A percentile compares a stretch with the other conserved stretches of the same genome.
Conservation (phyloP, 2,113 vertebrate genomes). For the Nannobrachium achirus region DNA sequence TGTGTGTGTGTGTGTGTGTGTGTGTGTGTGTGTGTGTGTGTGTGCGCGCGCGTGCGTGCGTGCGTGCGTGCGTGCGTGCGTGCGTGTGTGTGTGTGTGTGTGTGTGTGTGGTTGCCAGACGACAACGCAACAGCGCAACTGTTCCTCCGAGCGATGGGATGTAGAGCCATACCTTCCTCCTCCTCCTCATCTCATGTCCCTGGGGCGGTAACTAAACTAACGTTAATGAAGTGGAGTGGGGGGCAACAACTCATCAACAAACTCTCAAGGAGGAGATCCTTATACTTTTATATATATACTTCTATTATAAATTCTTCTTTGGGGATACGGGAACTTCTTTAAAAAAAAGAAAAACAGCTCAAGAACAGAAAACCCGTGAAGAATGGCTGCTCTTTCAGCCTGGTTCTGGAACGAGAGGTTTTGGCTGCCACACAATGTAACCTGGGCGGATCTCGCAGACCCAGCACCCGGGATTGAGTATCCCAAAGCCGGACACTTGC, state of each 20-base stretch:
- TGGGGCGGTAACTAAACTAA: slow-evolving; percentile 13
- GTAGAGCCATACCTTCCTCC: too few relatives aligned
- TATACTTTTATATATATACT: not conserved
- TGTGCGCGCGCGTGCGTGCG: too few relatives aligned
- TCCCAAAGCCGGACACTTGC: slow-evolving; percentile 85
- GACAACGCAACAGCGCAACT: too few relatives aligned
- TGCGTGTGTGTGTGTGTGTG: too few relatives aligned
- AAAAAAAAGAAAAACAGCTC: not conserved
- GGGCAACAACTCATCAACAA: slow-evolving; percentile 20
- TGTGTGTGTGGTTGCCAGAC: too few relatives aligned
- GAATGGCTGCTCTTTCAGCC: slow-evolving; percentile 86
- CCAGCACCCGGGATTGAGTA: slow-evolving; percentile 83
- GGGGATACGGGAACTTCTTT: not conserved
- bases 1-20: too few relatives aligned
- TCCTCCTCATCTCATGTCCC: not conserved
- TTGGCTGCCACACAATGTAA: slow-evolving; percentile 95
- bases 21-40: too few relatives aligned
- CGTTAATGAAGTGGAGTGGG: slow-evolving; percentile 38
- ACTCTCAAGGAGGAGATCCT: not conserved
- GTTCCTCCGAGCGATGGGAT: too few relatives aligned
- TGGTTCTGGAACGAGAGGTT: slow-evolving; percentile 97
- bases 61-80: too few relatives aligned
- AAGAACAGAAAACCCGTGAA: slow-evolving; percentile 22
- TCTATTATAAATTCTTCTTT: slow-evolving; percentile 9
- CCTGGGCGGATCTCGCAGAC: slow-evolving; percentile 91